phyloP scores from a whole-genome alignment of 2,797 vertebrate genomes.

The Xenentodon cancila region DNA sequence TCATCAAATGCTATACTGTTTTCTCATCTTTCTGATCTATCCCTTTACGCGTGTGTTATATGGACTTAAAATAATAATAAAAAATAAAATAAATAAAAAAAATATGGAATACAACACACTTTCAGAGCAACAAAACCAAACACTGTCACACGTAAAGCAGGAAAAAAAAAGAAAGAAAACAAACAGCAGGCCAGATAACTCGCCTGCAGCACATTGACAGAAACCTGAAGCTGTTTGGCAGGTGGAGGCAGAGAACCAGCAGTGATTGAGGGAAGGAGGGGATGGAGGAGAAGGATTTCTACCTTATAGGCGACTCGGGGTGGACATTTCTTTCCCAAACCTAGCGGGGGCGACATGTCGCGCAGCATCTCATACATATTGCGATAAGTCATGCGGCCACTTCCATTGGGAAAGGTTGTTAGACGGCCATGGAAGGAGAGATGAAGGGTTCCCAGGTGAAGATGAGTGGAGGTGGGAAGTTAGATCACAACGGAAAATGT shows the following conservation, averaged over 20 bases:
- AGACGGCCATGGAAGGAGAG: constrained; percentile 45
- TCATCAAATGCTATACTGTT: no score
- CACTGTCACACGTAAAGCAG: constrained; percentile 17
- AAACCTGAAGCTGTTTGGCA: constrained; percentile 55
- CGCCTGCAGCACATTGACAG: constrained; percentile 54
- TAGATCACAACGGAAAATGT: constrained; percentile 56
- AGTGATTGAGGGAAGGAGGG: constrained; percentile 21
- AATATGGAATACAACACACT: constrained; percentile 2
- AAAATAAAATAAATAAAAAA: no score
- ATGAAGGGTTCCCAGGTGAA: constrained; percentile 51
- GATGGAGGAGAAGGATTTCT: constrained; percentile 68
- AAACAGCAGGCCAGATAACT: constrained; percentile 37
- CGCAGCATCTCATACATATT: constrained; percentile 99
- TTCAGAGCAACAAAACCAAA: constrained; percentile 21
- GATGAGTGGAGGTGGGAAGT: constrained; percentile 30
- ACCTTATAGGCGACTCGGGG: constrained; percentile 98
- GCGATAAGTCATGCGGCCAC: constrained; percentile 94
- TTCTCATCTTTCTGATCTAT: background rate
- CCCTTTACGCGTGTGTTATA: constrained; percentile 1
- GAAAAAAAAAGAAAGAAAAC: constrained; percentile 47
- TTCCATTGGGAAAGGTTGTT: constrained; percentile 67
- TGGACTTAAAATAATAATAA: background rate
- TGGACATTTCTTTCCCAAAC: constrained; percentile 99
- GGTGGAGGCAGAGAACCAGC: constrained; percentile 42
- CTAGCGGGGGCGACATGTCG: constrained; percentile 99